Evolutionary conservation across 2,113 vertebrate genomes (phyloP).

Genomic region (Rhombomys opimus): DNA sequence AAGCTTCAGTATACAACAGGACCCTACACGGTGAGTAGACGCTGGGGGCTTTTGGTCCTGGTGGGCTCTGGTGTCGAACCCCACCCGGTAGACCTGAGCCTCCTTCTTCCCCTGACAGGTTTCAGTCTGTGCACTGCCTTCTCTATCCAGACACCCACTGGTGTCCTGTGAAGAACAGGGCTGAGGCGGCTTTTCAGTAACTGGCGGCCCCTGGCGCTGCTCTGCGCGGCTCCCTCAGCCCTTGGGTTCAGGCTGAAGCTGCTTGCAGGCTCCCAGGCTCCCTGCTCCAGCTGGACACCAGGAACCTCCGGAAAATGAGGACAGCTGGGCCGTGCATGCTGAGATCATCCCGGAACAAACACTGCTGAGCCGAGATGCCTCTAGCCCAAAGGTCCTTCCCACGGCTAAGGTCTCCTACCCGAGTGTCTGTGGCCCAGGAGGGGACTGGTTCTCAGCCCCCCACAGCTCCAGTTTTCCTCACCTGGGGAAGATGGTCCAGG

Average conservation of each 20-base stretch:
- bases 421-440: neutral
- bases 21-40: constrained; percentile 93
- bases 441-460: no score
- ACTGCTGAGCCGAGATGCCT: no score
- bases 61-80: neutral
- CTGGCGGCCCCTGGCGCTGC: neutral
- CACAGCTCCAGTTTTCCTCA: neutral
- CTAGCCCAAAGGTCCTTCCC: neutral
- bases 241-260: rapidly evolving
- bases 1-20: constrained; percentile 92
- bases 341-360: neutral
- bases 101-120: constrained; percentile 85
- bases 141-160: constrained; percentile 95
- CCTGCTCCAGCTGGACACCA: neutral
- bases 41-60: rapidly evolving
- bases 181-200: neutral
- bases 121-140: constrained; percentile 96
- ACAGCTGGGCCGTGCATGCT: rapidly evolving
- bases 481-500: neutral
- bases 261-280: neutral
- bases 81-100: neutral
- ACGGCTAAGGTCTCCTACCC: neutral
- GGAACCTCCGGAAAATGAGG: neutral
- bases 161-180: constrained; percentile 88
- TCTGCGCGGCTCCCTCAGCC: neutral